Conservation (phyloP, 2,888 invertebrate species). For the Bedellia somnulentella region DNA sequence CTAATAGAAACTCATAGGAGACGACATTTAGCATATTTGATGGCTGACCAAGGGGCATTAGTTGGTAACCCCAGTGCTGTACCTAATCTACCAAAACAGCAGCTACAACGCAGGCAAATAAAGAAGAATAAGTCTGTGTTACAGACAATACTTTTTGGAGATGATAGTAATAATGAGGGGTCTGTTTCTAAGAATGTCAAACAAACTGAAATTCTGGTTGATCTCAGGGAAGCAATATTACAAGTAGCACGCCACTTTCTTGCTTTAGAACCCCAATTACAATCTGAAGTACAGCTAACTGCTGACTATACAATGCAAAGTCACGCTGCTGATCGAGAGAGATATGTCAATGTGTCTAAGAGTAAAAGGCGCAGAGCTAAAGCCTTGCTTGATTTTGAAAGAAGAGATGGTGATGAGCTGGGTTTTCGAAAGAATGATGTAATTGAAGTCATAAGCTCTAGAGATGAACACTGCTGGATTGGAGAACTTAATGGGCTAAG, state of each 20-base stretch:
- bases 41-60: slow-evolving; percentile 94
- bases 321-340: slow-evolving; percentile 91
- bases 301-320: slow-evolving; percentile 96
- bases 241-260: slow-evolving; percentile 92
- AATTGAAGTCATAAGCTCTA: slow-evolving; percentile 94
- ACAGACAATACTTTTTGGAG: slow-evolving; percentile 84
- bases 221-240: slow-evolving; percentile 92
- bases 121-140: slow-evolving; percentile 89
- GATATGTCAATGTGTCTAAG: slow-evolving; percentile 90
- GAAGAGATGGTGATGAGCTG: slow-evolving; percentile 96
- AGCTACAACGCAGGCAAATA: slow-evolving; percentile 82
- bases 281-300: slow-evolving; percentile 75
- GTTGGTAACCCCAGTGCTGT: slow-evolving; percentile 88
- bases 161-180: slow-evolving; percentile 76
- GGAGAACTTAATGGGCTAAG: slow-evolving; percentile 93
- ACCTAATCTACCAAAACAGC: slow-evolving; percentile 92
- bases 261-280: slow-evolving; percentile 85
- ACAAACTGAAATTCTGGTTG: slow-evolving; percentile 98
- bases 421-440: slow-evolving; percentile 99
- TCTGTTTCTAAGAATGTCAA: slow-evolving; percentile 94
- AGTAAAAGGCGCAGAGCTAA: slow-evolving; percentile 89
- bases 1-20: slow-evolving; percentile 87
- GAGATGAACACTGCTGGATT: slow-evolving; percentile 98
- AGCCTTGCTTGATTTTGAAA: slow-evolving; percentile 94
- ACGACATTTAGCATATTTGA: slow-evolving; percentile 90